Percentiles rank a stretch among this genome's conserved stretches.
Conservation (phyloP, 2,113 vertebrate species). For the Phocoena sinus region DNA sequence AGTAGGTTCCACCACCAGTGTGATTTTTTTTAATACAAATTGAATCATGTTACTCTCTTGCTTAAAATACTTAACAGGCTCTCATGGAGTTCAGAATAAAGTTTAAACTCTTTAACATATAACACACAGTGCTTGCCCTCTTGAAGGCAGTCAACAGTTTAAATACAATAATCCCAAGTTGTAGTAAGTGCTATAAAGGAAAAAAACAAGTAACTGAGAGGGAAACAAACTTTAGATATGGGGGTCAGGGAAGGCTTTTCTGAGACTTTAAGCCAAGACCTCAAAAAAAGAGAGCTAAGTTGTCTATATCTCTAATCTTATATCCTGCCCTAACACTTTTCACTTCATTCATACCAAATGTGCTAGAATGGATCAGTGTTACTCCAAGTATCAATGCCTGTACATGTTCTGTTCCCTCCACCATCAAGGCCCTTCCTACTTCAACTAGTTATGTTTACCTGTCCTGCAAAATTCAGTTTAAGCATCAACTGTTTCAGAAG, state of each 20-base stretch:
- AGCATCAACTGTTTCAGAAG: background rate
- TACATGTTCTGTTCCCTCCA: background rate
- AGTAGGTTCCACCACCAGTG: background rate
- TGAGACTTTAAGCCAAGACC: conserved; percentile 19
- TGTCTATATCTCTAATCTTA: background rate
- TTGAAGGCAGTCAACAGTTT: background rate
- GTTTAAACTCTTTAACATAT: background rate
- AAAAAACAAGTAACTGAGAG: conserved; percentile 7
- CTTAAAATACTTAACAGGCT: background rate
- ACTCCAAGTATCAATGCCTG: background rate
- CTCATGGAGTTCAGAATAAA: background rate
- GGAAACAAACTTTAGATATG: background rate
- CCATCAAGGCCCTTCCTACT: background rate
- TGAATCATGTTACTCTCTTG: background rate
- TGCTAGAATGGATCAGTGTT: background rate
- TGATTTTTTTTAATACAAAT: background rate
- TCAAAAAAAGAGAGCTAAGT: background rate
- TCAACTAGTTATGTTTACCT: background rate
- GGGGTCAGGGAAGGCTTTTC: background rate
- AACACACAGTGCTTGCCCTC: background rate
- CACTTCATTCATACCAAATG: background rate
- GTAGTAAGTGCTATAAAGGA: background rate
- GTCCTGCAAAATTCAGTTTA: background rate
- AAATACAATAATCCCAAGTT: background rate
- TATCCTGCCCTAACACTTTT: background rate